phyloP scores from a whole-genome alignment of 2,113 vertebrate species.

The Pitta sordida region DNA sequence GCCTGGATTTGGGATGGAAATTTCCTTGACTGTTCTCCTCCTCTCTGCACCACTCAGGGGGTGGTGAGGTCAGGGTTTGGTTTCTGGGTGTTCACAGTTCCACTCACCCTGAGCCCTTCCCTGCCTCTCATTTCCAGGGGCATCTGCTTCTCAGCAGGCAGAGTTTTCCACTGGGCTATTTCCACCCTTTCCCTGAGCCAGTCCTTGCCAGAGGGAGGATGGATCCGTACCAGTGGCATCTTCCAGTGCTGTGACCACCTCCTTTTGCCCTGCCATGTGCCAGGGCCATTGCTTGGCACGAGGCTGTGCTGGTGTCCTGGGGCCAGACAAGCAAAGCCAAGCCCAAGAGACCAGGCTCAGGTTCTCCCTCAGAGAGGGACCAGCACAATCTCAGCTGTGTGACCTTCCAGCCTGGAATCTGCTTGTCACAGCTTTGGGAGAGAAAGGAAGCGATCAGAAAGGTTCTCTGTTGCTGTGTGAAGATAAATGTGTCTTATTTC shows the following conservation, averaged over 20 bases:
- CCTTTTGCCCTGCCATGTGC: neutral
- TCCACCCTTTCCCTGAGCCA: neutral
- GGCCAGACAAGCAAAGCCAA: neutral
- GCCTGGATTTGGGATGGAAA: neutral
- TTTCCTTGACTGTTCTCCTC: neutral
- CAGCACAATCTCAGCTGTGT: neutral
- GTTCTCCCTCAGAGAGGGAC: accelerated
- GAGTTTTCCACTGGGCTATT: neutral
- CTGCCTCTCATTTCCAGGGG: neutral
- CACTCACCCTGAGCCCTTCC: neutral
- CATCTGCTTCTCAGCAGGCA: neutral
- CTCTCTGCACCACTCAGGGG: neutral
- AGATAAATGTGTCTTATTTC: conserved; percentile 71
- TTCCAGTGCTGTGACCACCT: neutral
- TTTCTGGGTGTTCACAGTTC: accelerated
- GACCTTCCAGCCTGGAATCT: conserved; percentile 19
- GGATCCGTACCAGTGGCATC: neutral
- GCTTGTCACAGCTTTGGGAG: conserved; percentile 21
- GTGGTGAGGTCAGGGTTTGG: neutral
- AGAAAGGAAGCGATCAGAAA: conserved; percentile 63
- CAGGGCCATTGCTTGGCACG: neutral
- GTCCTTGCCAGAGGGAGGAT: neutral
- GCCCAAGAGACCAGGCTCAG: neutral
- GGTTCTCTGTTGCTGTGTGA: conserved; percentile 53
- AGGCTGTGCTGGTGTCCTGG: neutral